A percentile compares a stretch with the other conserved stretches of the same genome.
These are phyloP conservation scores for Caenorhabditis sp. DNA, from an alignment of 2,888 invertebrate species.

Conservation along the genomic window DNA sequence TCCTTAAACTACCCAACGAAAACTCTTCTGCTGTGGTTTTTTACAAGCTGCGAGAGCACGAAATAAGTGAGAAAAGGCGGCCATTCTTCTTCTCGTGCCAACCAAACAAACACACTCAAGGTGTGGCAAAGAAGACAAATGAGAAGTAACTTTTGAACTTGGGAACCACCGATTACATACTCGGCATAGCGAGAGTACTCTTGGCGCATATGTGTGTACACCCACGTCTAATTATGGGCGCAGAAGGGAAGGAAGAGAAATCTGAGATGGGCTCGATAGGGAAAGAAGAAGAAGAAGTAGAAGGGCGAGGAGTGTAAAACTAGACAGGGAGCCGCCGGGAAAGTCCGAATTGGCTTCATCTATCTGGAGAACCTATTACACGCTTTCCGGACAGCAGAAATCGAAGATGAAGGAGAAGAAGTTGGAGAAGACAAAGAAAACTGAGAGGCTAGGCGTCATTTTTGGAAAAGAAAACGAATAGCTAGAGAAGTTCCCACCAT, in stretches of 20 bases:
- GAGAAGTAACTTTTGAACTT: constrained; percentile 53
- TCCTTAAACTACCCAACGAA: neutral
- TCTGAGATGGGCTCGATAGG: constrained; percentile 20
- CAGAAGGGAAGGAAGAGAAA: constrained; percentile 8
- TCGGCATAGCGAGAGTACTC: neutral
- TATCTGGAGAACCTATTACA: too few species aligned
- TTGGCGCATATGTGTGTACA: constrained; percentile 17
- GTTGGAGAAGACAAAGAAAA: constrained; percentile 11
- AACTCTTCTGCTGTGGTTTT: neutral
- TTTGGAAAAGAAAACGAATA: neutral
- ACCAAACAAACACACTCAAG: constrained; percentile 32
- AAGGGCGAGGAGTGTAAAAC: constrained; percentile 6
- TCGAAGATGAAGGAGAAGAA: neutral
- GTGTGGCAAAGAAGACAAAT: constrained; percentile 9
- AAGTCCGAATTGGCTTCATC: constrained; percentile 11
- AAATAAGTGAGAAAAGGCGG: constrained; percentile 21
- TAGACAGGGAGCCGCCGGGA: neutral
- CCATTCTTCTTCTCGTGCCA: constrained; percentile 12
- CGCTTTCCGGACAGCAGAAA: too few species aligned
- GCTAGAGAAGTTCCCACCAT: constrained; percentile 12
- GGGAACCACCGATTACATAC: constrained; percentile 18
- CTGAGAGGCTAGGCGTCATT: neutral
- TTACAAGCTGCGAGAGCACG: neutral
- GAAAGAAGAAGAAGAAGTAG: neutral
- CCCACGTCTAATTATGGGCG: constrained; percentile 29